Evolutionary conservation across 2,113 vertebrate genomes (phyloP).

Genomic region (Notarius lentiginosus): DNA sequence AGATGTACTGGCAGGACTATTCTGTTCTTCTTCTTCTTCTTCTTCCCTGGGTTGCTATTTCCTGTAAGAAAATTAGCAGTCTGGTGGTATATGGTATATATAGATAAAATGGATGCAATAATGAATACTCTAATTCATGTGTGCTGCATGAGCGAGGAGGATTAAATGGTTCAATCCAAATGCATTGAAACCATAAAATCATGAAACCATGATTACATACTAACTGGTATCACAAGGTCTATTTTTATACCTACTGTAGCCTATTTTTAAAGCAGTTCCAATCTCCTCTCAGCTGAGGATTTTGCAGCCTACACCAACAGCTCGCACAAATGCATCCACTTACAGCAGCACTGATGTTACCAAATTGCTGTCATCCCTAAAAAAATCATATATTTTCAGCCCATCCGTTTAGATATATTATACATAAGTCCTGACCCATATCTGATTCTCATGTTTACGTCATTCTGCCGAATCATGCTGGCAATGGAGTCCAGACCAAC

Average conservation of each 20-base stretch:
- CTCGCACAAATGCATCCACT: slow-evolving; percentile 4
- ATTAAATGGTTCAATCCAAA: neutral
- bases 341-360: slow-evolving; percentile 1
- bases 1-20: neutral
- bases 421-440: neutral
- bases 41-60: neutral
- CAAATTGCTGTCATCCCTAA: neutral
- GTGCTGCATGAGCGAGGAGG: neutral
- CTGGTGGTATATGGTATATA: neutral
- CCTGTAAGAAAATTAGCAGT: neutral
- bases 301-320: slow-evolving; percentile 29
- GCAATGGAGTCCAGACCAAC: neutral
- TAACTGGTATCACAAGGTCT: slow-evolving; percentile 22
- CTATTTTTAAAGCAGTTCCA: slow-evolving; percentile 31
- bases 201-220: slow-evolving; percentile 19
- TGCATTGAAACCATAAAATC: neutral
- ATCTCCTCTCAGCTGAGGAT: slow-evolving; percentile 20
- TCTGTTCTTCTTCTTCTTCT: neutral
- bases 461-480: neutral
- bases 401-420: neutral
- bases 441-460: neutral
- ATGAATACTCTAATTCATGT: neutral
- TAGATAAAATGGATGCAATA: neutral
- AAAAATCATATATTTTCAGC: neutral
- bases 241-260: slow-evolving; percentile 29